Evolutionary conservation across 2,888 invertebrate genomes (phyloP).

Genomic region (Acleris sparsana): DNA sequence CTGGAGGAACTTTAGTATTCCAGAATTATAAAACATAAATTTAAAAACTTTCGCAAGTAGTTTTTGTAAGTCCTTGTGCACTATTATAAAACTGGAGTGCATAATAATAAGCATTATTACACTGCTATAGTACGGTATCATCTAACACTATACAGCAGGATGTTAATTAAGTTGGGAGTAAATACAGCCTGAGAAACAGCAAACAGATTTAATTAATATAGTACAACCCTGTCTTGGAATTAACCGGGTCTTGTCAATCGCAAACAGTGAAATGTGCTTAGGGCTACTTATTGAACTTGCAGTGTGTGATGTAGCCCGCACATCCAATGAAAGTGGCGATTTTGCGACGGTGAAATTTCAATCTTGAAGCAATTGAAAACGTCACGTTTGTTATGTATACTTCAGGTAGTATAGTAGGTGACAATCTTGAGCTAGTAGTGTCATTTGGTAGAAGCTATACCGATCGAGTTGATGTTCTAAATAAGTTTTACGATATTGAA

Average conservation of each 20-base stretch:
- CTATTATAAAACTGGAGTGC: background rate
- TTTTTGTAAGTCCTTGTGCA: background rate
- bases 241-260: constrained; percentile 64
- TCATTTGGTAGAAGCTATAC: too few relatives aligned
- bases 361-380: background rate
- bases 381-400: background rate
- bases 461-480: too few relatives aligned
- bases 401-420: background rate
- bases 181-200: constrained; percentile 71
- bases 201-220: constrained; percentile 79
- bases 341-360: constrained; percentile 6
- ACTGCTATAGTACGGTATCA: constrained; percentile 27
- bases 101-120: constrained; percentile 32
- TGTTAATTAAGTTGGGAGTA: constrained; percentile 73
- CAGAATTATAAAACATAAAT: too few relatives aligned
- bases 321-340: background rate
- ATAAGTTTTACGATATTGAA: too few relatives aligned
- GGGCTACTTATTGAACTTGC: constrained; percentile 37
- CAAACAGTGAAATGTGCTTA: constrained; percentile 49
- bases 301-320: constrained; percentile 16
- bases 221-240: constrained; percentile 64
- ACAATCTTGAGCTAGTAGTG: too few relatives aligned
- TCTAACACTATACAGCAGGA: constrained; percentile 50
- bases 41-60: background rate
- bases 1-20: too few relatives aligned